Evolutionary conservation across 1,140 invertebrate species (phyloP).

Genomic region (Tachypleus tridentatus): DNA sequence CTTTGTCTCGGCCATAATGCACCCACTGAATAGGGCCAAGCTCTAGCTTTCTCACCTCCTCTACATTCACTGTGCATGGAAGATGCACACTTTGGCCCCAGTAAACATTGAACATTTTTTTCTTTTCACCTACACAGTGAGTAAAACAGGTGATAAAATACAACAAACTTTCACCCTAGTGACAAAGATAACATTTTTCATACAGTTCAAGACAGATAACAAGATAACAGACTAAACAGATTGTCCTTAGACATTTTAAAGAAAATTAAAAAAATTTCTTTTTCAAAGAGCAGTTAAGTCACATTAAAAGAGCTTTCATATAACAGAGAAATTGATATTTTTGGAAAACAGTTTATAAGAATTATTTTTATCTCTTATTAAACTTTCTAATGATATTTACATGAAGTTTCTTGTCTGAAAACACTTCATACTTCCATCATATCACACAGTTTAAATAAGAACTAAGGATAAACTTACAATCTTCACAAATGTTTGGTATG

Average conservation of each 20-base stretch:
- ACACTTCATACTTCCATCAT: not conserved
- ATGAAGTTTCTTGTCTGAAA: no score
- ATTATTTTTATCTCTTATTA: not conserved
- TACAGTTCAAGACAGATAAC: no score
- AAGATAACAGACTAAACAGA: no score
- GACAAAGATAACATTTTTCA: no score
- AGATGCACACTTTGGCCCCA: conserved; percentile 87
- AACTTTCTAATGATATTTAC: not conserved
- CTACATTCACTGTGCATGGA: conserved; percentile 81
- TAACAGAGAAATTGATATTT: not conserved
- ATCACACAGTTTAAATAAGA: conserved; percentile 2
- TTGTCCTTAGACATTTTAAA: no score
- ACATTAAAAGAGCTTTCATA: no score
- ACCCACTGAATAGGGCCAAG: conserved; percentile 35
- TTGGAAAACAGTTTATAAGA: not conserved
- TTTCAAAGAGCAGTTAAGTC: no score
- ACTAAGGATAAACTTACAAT: conserved; percentile 40
- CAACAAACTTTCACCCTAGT: conserved; percentile 32
- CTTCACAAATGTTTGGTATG: conserved; percentile 74
- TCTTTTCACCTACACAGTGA: conserved; percentile 44
- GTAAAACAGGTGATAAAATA: conserved; percentile 31
- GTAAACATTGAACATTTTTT: conserved; percentile 66
- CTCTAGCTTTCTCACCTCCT: conserved; percentile 28
- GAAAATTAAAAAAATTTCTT: no score
- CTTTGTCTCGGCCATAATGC: conserved; percentile 77